phyloP scores from a whole-genome alignment of 2,113 vertebrate species.

The Apaloderma vittatum region DNA sequence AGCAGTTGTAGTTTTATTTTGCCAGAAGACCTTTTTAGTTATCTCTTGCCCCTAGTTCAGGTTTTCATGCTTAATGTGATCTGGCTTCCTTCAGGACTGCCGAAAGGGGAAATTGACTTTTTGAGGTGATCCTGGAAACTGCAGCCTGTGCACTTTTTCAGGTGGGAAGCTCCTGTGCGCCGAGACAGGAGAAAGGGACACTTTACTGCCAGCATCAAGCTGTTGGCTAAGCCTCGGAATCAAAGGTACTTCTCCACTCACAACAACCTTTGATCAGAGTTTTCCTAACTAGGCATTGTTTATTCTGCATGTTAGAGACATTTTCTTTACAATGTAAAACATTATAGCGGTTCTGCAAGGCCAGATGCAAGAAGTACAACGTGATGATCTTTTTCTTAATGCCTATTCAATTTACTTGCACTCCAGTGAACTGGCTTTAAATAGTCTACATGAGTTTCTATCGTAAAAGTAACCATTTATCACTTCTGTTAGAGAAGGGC shows the following conservation, averaged over 20 bases:
- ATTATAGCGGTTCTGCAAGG: background rate
- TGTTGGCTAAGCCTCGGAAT: constrained; percentile 45
- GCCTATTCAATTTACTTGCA: background rate
- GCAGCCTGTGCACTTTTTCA: constrained; percentile 62
- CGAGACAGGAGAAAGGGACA: constrained; percentile 50
- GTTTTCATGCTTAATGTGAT: constrained; percentile 36
- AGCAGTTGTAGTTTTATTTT: background rate
- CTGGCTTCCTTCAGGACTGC: constrained; percentile 53
- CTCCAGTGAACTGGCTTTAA: background rate
- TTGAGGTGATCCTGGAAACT: constrained; percentile 65
- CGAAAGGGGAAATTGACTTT: constrained; percentile 77
- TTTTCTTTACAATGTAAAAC: background rate
- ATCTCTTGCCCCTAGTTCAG: constrained; percentile 15
- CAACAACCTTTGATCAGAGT: background rate
- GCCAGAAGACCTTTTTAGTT: background rate
- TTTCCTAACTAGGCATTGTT: background rate
- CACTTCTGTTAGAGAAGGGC: background rate
- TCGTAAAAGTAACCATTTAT: background rate
- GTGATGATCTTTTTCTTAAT: background rate
- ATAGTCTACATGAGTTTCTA: background rate
- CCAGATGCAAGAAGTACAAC: background rate
- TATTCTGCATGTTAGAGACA: background rate
- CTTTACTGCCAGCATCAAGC: constrained; percentile 60
- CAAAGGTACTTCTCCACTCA: constrained; percentile 11
- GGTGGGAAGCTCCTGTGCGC: constrained; percentile 46